A percentile compares a stretch with the other conserved stretches of the same genome.
Conservation (phyloP, 2,888 invertebrate genomes). For the Trachelus troglodyta region DNA sequence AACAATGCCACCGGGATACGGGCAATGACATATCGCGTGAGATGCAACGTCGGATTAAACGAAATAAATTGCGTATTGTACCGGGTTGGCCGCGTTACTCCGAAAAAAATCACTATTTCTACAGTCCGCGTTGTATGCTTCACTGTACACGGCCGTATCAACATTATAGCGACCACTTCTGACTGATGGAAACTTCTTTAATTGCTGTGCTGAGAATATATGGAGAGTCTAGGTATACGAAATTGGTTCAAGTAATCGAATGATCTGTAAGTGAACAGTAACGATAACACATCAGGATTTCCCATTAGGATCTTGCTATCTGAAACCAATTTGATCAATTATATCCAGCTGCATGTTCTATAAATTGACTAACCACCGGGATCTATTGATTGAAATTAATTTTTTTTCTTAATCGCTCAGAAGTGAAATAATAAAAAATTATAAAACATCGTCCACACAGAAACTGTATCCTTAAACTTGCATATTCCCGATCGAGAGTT, state of each 20-base stretch:
- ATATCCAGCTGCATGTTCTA: neutral
- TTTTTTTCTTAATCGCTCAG: too few relatives aligned
- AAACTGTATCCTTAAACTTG: neutral
- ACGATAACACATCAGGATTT: neutral
- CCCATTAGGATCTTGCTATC: neutral
- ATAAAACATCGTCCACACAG: neutral
- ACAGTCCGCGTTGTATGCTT: neutral
- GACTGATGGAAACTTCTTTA: neutral
- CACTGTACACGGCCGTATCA: neutral
- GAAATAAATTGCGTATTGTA: neutral
- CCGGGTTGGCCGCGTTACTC: neutral
- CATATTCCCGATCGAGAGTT: constrained; percentile 30
- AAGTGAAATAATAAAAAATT: neutral
- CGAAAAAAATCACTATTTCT: neutral
- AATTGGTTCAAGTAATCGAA: neutral
- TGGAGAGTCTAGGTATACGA: neutral
- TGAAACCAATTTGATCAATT: neutral
- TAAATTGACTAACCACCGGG: neutral
- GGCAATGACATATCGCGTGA: neutral
- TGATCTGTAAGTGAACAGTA: neutral
- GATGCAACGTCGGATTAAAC: neutral
- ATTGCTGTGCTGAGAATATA: neutral
- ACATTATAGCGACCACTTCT: neutral
- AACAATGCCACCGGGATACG: neutral
- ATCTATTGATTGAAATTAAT: neutral